Conservation (phyloP, 2,797 vertebrate species). For the Eulemur albifrons region DNA sequence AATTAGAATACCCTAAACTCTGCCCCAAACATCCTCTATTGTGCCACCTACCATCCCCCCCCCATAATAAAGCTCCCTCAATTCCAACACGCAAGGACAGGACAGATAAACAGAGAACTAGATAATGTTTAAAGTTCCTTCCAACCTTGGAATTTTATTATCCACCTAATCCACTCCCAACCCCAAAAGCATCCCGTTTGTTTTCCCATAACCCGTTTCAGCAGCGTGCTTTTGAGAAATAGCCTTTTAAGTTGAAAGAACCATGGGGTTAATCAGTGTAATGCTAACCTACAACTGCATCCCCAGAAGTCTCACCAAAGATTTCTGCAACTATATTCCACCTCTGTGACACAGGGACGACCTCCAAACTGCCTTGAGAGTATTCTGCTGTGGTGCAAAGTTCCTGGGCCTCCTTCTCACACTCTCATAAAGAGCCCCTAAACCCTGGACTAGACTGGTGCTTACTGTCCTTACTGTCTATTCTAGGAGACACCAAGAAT, state of each 20-base stretch:
- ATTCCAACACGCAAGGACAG: conserved; percentile 35
- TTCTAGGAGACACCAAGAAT: conserved; percentile 58
- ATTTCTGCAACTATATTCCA: conserved; percentile 24
- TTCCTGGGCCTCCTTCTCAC: conserved; percentile 27
- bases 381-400: conserved; percentile 24
- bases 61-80: conserved; percentile 5
- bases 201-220: conserved; percentile 26
- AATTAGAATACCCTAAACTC: conserved; percentile 39
- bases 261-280: background rate
- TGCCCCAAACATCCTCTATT: conserved; percentile 6
- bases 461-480: conserved; percentile 34
- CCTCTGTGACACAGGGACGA: conserved; percentile 1
- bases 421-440: conserved; percentile 11
- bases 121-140: conserved; percentile 55
- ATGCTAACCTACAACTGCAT: conserved; percentile 18
- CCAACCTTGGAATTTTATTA: conserved; percentile 54
- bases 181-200: conserved; percentile 23
- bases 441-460: conserved; percentile 11
- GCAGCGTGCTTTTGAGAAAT: background rate
- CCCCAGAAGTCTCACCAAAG: conserved; percentile 42
- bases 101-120: conserved; percentile 36
- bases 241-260: conserved; percentile 38
- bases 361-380: conserved; percentile 57
- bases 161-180: conserved; percentile 32
- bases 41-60: background rate